Evolutionary conservation across 1,140 invertebrate species (phyloP), one percentile per base, ranked within the genome.

Genomic region (Drosophila bocqueti): DNA sequence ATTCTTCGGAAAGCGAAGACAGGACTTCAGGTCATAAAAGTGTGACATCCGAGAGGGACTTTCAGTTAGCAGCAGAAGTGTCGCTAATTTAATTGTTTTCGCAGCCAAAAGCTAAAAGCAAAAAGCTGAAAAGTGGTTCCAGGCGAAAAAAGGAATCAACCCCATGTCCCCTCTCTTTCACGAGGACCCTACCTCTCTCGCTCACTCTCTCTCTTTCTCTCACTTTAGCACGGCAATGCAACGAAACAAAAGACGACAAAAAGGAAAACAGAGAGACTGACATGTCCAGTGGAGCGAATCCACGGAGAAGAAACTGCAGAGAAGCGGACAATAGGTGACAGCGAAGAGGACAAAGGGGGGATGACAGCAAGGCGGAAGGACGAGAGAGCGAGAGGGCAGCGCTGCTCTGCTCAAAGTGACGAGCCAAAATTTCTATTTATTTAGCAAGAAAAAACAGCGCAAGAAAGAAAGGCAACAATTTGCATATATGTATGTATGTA

Each of bases 201-300:
- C 38, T 34, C 45, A 36, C 49, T 16, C 34, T 36, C 10, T 36
- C 34, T 31, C 31, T 31, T 40, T 38, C 45, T 21, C 66, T 38
- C 65, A 43, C 38, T 21, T 40, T 54, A 49, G 31, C 49, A n/a
- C 43, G 13, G 13, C 31, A 18, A 26, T 71, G 67, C 61, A 69
- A 49, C 49, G 57, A 78, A 68, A 78, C 74, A 68, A 77, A 69
- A 77, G 57, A 62, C 58, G 38, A 38, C 18, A 43, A 65, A 75
- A 75, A 73, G 24, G n/a, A 61, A 61, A 59, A 47, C n/a, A 46
- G 43, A 76, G 62, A 76, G 57, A 64, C 68, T 68, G 73, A 55
- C 74, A 77, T 77, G 75, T 77, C 75, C 76, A 77, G 74, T 77
- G 74, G 52, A 75, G 74, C 71, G 47, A 64, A 76, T 66, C 72